phyloP scores from a whole-genome alignment of 35 echinoderm and acorn worm species.

The Strongylocentrotus purpuratus region DNA sequence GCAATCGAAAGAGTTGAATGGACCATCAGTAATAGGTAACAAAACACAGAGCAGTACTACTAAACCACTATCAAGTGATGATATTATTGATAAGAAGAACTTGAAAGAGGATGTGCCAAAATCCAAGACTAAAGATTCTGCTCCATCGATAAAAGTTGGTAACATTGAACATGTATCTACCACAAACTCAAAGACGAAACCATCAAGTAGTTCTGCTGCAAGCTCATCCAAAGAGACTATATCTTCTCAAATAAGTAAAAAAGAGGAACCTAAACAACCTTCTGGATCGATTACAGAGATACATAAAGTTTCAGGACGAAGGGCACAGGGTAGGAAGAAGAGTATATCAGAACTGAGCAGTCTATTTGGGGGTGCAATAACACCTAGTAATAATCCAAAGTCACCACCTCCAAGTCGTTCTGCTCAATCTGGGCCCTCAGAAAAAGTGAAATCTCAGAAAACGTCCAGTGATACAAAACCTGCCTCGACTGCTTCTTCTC shows the following conservation, averaged over 20 bases:
- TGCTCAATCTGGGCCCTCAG: not conserved
- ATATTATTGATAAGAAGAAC: not conserved
- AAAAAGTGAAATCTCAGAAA: constrained; percentile 24
- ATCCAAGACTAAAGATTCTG: not conserved
- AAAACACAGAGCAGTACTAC: constrained; percentile 23
- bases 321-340: not conserved
- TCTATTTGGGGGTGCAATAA: not conserved
- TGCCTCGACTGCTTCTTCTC: not conserved
- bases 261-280: not conserved
- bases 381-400: constrained; percentile 6
- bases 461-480: not conserved
- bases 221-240: not conserved
- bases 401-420: not conserved
- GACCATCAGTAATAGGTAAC: constrained; percentile 19
- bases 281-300: not conserved
- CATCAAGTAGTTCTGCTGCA: not conserved
- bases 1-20: not conserved
- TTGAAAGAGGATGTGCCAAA: constrained; percentile 21
- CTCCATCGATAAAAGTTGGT: constrained; percentile 14
- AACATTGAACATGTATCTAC: not conserved
- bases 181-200: not conserved
- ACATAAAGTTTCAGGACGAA: not conserved
- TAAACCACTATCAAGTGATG: not conserved
- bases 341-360: constrained; percentile 40
- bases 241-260: not conserved